Evolutionary conservation across 2,113 vertebrate species (phyloP), one percentile per base, ranked within the genome.

Genomic region (Pedionomus torquatus): DNA sequence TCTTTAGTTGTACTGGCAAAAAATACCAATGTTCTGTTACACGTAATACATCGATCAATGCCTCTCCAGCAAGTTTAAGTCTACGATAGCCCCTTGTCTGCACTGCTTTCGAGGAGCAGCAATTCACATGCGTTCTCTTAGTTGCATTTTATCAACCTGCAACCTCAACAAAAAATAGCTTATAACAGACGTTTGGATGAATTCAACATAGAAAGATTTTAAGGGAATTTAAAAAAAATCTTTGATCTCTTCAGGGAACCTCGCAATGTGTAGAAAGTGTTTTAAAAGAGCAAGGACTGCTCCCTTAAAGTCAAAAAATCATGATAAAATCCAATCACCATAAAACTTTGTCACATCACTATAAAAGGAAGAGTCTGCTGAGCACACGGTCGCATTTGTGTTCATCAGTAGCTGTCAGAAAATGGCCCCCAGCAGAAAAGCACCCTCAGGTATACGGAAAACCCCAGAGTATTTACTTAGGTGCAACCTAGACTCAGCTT

Each of bases 1-100:
- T 98, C 97, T 97, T 94, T 97, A 98, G 97, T 97, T 96, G 93
- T 97, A 97, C 98, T 98, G 98, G 98, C 98, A 98, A 98, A 97
- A 97, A 97, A 97, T 96, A 97, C 96, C 97, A 95, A 93, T 71
- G 68, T 79, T 96, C 92, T 97, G 96, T 97, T 95, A 96, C 86
- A 93, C 74, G 43, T n/a, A 77, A 82, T 35, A 92, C 90, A 81
- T 72, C 80, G 17, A 30, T 54, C 28, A 21, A 92, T 60, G 89
- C 95, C 90, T 95, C 93, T 81, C 92, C 90, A 76, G 55, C 92
- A 84, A 57, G 76, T 63, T 30, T 41, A 89, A 86, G 60, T 83
- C 92, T 89, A 63, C 76, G 46, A 31, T 14, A 95, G 92, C 95
- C 92, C 91, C 96, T 37, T 44, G 87, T 69, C 93, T 90, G 91